Percentiles rank a stretch among this genome's conserved stretches.
These are phyloP conservation scores for Haliaeetus leucogaster DNA, from an alignment of 2,113 vertebrate species.

Conservation along the genomic window DNA sequence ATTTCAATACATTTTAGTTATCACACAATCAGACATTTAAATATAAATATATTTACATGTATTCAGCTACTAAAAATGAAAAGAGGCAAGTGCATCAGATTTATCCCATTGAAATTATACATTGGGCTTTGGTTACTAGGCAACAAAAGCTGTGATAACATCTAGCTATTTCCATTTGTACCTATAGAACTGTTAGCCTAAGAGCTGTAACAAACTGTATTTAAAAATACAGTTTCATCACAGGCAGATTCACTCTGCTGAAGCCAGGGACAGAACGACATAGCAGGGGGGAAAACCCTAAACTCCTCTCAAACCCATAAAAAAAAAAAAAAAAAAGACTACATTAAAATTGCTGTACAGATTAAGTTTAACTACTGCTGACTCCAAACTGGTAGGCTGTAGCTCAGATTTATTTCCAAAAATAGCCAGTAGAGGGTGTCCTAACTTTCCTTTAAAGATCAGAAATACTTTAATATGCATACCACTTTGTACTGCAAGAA, in stretches of 20 bases:
- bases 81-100: not conserved
- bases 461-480: not conserved
- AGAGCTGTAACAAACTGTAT: not conserved
- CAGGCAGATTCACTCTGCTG: not conserved
- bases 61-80: not conserved
- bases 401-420: not conserved
- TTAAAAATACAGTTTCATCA: not conserved
- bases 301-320: not conserved
- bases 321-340: not conserved
- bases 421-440: constrained; percentile 43
- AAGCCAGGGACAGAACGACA: not conserved
- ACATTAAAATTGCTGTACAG: not conserved
- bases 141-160: constrained; percentile 10
- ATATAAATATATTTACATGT: not conserved
- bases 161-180: not conserved
- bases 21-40: not conserved
- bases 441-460: not conserved
- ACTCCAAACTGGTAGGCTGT: not conserved
- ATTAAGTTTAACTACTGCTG: not conserved
- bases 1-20: not conserved
- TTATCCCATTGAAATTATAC: not conserved
- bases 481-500: not conserved
- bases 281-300: not conserved
- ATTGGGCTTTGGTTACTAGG: constrained; percentile 23
- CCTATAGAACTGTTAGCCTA: not conserved